Conservation (phyloP, 2,113 vertebrate species). For the Malurus alboscapulatus region DNA sequence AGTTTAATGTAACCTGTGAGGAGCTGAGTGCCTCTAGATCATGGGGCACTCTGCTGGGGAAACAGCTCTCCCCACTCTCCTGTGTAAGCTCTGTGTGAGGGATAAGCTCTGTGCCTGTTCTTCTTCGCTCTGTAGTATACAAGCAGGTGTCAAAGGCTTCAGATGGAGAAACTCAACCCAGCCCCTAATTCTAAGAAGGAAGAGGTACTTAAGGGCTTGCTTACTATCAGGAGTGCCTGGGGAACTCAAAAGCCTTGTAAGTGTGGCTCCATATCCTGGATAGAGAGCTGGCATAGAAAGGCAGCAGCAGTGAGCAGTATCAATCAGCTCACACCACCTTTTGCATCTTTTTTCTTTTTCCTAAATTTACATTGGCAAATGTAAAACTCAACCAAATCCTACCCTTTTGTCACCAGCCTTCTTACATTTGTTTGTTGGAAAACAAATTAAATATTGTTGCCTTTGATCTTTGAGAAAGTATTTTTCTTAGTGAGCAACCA, state of each 20-base stretch:
- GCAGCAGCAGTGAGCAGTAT: background rate
- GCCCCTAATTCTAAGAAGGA: background rate
- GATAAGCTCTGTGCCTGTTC: background rate
- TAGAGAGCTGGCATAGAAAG: background rate
- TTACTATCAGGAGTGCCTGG: background rate
- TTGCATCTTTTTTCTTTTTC: background rate
- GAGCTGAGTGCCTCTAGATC: background rate
- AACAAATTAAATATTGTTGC: background rate
- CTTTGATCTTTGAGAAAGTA: background rate
- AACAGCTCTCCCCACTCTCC: background rate
- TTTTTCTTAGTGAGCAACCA: background rate
- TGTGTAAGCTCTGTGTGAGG: too few relatives aligned
- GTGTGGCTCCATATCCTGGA: background rate
- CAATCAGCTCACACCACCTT: accelerated
- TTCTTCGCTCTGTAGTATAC: background rate
- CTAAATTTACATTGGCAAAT: background rate
- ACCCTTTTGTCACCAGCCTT: background rate
- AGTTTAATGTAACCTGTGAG: background rate
- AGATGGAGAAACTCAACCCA: background rate
- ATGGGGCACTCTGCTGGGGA: background rate
- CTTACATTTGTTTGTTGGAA: background rate
- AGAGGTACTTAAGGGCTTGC: background rate
- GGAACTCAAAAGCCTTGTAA: background rate
- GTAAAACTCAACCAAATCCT: background rate
- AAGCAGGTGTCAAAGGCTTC: background rate